phyloP scores from a whole-genome alignment of 1,140 invertebrate genomes.

The Macrobrachium rosenbergii region DNA sequence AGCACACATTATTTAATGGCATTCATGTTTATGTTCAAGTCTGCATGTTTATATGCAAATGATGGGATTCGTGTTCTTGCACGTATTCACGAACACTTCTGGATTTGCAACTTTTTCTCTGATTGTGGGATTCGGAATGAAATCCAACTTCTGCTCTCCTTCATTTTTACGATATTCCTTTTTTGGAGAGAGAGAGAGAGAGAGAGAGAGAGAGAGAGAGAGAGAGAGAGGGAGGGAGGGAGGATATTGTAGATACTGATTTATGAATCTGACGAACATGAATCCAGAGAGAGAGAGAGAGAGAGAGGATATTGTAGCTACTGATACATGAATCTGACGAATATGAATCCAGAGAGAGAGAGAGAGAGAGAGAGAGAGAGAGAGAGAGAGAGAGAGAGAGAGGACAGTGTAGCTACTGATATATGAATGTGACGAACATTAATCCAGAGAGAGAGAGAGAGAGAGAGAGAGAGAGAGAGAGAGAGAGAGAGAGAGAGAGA shows the following conservation, averaged over 20 bases:
- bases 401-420: neutral
- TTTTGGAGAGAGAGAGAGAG: neutral
- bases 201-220: slow-evolving; percentile 6
- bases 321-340: neutral
- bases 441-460: neutral
- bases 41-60: too few species aligned
- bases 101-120: too few species aligned
- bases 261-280: neutral
- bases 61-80: too few species aligned
- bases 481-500: too few species aligned
- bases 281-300: slow-evolving; percentile 7
- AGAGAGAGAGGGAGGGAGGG: neutral
- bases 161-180: neutral
- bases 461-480: too few species aligned
- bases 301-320: neutral
- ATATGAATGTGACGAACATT: neutral
- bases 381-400: slow-evolving; percentile 5
- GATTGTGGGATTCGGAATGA: too few species aligned
- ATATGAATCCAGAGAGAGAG: neutral
- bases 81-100: too few species aligned
- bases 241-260: neutral
- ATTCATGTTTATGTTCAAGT: too few species aligned
- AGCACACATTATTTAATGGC: too few species aligned
- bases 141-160: too few species aligned
- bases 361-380: slow-evolving; percentile 1